Conservation (phyloP, 1,140 invertebrate genomes). For the Drosophila trapezifrons region DNA sequence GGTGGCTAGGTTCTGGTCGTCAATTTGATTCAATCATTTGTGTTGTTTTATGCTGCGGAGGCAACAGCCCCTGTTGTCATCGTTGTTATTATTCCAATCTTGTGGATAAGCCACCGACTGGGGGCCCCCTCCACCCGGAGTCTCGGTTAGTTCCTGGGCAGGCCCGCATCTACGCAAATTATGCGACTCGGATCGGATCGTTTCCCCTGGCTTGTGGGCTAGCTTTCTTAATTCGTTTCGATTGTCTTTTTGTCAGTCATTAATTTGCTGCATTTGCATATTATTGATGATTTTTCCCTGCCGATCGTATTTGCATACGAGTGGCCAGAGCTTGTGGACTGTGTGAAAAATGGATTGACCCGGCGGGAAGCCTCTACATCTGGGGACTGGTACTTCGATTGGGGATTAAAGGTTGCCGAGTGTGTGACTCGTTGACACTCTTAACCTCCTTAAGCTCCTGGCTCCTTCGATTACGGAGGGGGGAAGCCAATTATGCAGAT, state of each 20-base stretch:
- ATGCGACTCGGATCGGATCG: conserved; percentile 34
- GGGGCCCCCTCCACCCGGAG: conserved; percentile 9
- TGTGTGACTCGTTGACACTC: conserved; percentile 63
- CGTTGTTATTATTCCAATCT: conserved; percentile 62
- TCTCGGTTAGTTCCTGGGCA: conserved; percentile 19
- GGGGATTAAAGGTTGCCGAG: conserved; percentile 10
- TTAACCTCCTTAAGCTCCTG: conserved; percentile 19
- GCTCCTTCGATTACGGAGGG: not conserved
- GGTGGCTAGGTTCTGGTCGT: conserved; percentile 29
- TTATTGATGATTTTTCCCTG: conserved; percentile 69
- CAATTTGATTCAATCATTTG: conserved; percentile 80
- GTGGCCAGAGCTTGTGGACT: conserved; percentile 34
- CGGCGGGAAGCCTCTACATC: conserved; percentile 10
- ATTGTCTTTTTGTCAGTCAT: conserved; percentile 83
- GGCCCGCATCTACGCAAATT: conserved; percentile 69
- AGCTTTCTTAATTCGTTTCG: conserved; percentile 79
- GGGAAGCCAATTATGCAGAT: conserved; percentile 65
- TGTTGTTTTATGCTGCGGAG: conserved; percentile 22
- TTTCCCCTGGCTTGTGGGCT: conserved; percentile 56
- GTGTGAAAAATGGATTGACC: conserved; percentile 68
- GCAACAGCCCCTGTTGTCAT: conserved; percentile 52
- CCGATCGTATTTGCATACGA: conserved; percentile 64
- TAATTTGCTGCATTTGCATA: conserved; percentile 82
- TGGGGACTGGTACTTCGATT: not conserved
- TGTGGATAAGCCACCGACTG: conserved; percentile 41